Percentiles rank a stretch among this genome's conserved stretches.
Evolutionary conservation across 2,113 vertebrate genomes (phyloP).

Genomic region (Caloenas nicobarica): DNA sequence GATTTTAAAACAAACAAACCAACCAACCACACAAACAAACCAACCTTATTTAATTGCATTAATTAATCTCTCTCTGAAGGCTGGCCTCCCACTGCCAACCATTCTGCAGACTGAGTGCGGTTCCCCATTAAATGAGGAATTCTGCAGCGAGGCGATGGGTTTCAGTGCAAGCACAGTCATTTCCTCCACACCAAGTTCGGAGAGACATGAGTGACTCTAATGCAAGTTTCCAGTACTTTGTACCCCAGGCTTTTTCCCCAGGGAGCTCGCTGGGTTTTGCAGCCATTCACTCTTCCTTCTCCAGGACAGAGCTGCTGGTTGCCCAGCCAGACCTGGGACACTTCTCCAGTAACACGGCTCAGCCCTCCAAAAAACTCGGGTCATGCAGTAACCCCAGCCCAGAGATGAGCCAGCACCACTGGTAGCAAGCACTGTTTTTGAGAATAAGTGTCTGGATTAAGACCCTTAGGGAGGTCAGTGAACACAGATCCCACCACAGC

Average conservation of each 20-base stretch:
- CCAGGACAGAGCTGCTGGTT: neutral
- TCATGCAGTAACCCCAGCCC: neutral
- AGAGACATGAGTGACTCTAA: neutral
- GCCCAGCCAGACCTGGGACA: neutral
- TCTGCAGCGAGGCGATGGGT: neutral
- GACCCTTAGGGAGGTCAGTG: neutral
- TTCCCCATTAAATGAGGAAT: neutral
- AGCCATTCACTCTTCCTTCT: neutral
- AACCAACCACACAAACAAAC: accelerated
- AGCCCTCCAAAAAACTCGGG: neutral
- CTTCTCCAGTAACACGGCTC: neutral
- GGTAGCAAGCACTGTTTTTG: neutral
- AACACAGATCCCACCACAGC: neutral
- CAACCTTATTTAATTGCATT: neutral
- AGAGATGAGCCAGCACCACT: neutral
- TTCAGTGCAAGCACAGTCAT: too few species aligned
- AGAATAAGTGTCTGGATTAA: neutral
- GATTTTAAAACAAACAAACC: neutral
- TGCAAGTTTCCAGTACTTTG: neutral
- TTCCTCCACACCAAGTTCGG: too few species aligned
- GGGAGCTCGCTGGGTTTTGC: neutral
- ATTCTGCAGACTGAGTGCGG: accelerated
- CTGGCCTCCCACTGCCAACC: accelerated
- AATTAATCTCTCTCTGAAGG: neutral
- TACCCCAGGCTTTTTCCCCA: neutral